Evolutionary conservation across 2,113 vertebrate genomes (phyloP), one percentile per base, ranked within the genome.

Genomic region (Vicugna pacos): DNA sequence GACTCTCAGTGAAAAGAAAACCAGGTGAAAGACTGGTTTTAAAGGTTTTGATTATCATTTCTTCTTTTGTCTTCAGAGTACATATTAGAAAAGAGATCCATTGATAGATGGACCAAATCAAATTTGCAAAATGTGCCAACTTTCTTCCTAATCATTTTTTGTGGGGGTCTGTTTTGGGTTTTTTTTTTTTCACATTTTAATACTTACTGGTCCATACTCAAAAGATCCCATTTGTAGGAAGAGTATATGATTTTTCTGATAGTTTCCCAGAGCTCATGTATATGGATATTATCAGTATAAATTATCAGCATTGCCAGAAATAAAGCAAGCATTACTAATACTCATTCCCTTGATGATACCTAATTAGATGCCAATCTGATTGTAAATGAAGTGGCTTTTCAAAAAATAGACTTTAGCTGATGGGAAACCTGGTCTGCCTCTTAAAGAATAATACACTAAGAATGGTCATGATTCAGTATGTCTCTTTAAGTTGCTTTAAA

Each of bases 291-390:
- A 89, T 87, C 88, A 79, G 38, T 94, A 94, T 97, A 96, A 96
- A 92, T 92, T 76, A 95, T 62, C 93, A 70, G n/a, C 38, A 5
- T 96, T 97, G 93, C 95, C 85, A 91, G 2, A 96, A 96, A 65
- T 88, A 90, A 93, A 96, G 86, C 86, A 97, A 91, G 79, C 69
- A 50, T 97, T 96, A 64, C 95, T 91, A 89, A 93, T 91, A 64
- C 46, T 83, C 56, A 83, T 72, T 88, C 86, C 65, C 87, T 95
- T 52, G 54, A 38, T 93, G 80, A 65, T 82, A 26, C 93, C 84
- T 94, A 86, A 82, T 93, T 97, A 95, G 91, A 82, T 94, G 86
- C 89, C 89, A 86, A 0, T 97, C 89, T 94, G 86, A 96, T 56
- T 69, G 69, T 93, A 70, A 92, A 96, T 96, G 84, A 98, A 93